Conservation (phyloP, 2,797 vertebrate species). For the Galaxias olidus region DNA sequence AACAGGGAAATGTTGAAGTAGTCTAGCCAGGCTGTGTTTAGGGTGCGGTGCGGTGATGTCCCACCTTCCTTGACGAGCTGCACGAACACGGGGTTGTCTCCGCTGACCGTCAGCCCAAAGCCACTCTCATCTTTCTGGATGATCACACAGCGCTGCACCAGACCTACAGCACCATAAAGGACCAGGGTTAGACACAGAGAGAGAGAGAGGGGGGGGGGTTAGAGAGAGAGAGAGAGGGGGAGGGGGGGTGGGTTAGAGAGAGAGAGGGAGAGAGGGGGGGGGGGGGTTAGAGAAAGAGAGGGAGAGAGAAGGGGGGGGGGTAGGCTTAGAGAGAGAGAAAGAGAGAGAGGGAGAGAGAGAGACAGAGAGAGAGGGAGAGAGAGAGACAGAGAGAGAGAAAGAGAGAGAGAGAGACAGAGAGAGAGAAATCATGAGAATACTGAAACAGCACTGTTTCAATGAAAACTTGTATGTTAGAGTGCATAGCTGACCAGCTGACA, state of each 20-base stretch:
- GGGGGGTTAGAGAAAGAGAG: neutral
- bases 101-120: constrained; percentile 98
- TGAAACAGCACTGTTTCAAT: too few relatives aligned
- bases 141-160: constrained; percentile 97
- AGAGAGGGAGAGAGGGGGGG: neutral
- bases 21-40: neutral
- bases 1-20: too few relatives aligned
- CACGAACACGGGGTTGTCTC: constrained; percentile 99
- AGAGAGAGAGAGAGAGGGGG: neutral
- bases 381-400: neutral
- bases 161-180: constrained; percentile 75
- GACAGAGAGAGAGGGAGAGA: neutral
- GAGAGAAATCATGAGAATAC: neutral
- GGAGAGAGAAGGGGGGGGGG: neutral
- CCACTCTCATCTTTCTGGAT: constrained; percentile 98
- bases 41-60: constrained; percentile 9
- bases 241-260: neutral
- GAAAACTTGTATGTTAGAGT: too few relatives aligned
- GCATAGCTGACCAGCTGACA: too few relatives aligned
- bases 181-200: constrained; percentile 27
- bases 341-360: neutral
- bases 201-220: neutral
- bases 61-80: constrained; percentile 99
- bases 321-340: neutral
- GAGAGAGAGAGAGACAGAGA: neutral